Evolutionary conservation across 1,140 invertebrate species (phyloP), one percentile per base, ranked within the genome.

Genomic region (Rhagoletis pomonella): DNA sequence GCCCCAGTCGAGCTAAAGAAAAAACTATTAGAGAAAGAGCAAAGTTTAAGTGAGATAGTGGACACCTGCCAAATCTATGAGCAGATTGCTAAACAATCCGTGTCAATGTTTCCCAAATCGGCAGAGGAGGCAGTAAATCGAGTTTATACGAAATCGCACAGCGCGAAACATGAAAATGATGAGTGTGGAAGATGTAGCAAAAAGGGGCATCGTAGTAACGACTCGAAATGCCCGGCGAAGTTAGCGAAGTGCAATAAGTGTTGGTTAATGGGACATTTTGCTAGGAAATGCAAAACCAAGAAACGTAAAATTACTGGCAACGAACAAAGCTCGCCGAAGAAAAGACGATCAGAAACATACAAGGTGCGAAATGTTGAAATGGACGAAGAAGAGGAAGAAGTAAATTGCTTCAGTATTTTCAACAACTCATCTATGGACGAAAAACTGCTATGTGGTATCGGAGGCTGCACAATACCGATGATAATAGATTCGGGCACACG

Each of bases 21-120:
- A 86, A 87, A 88, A 47, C 50, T 91, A 3, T 88, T 93, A 9
- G 89, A 91, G 88, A 90, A 89, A 89, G 90, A 89, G 62, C 84
- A 81, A 29, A 88, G 88, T 12, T 67, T 90, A 59, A 58, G 9
- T 6, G 50, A 55, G 50, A 55, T 55, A 55, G 50, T 55, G 50
- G 1, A 55, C 9, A 55, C 50, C 9, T 55, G 50, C 9, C 50
- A 55, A 55, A 55, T 55, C 50, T 55, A 0, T 1, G 4, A 55
- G 9, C 50, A 55, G 9, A 55, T 55, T 55, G 4, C 4, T 9
- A 55, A 55, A 1, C 50, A 55, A 9, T 55, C 50, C 4, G 50
- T 55, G 50, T 55, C 9, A 6, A 55, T 6, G 0, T n/a, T n/a
- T n/a, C n/a, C n/a, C n/a, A n/a, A n/a, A n/a, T 55, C 50, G 50